Conservation (phyloP, 2,888 invertebrate genomes). For the Drosophila kokeensis region DNA sequence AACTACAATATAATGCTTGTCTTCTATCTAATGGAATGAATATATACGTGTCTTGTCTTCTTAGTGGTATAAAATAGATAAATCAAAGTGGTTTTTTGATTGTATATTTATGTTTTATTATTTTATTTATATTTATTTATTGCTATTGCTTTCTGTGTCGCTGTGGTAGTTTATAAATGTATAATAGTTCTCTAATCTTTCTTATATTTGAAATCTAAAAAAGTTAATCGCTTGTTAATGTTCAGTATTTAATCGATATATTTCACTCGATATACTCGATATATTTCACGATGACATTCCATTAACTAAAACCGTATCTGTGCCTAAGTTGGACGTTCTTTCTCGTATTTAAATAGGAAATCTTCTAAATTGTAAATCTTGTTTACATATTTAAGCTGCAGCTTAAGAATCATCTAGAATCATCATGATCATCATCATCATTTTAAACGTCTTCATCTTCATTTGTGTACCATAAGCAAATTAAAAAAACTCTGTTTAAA, state of each 20-base stretch:
- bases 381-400: background rate
- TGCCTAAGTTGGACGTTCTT: background rate
- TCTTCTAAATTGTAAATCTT: background rate
- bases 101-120: background rate
- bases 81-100: background rate
- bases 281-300: background rate
- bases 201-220: background rate
- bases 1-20: background rate
- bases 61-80: background rate
- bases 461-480: background rate
- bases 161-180: background rate
- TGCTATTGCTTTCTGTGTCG: background rate
- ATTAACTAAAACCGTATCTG: background rate
- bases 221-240: background rate
- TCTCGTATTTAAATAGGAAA: background rate
- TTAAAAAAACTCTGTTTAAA: background rate
- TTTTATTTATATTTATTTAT: background rate
- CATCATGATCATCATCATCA: background rate
- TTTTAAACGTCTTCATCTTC: background rate
- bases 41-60: too few relatives aligned
- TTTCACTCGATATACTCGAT: background rate
- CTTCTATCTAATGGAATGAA: background rate
- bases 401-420: background rate
- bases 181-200: background rate
- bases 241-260: background rate